Base-by-base conservation (phyloP, 1,140 invertebrate genomes). In the Calycopis cecrops region DNA sequence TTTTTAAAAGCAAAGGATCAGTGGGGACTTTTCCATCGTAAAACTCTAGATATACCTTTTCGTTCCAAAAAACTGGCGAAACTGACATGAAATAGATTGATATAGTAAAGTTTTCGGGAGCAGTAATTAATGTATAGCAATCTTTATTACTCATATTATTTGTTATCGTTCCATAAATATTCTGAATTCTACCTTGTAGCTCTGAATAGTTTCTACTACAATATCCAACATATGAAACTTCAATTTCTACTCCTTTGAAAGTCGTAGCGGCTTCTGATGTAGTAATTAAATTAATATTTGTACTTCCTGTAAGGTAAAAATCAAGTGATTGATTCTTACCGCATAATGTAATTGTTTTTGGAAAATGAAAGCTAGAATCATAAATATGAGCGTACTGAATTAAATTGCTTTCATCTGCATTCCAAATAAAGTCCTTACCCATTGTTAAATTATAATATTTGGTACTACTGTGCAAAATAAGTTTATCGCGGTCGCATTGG, bases 181-280 rank as follows among this genome's bases (percentile, higher is more conserved):
- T 52, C 58, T 71, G 37, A 57, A 96, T 89, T 68, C 93, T 88
- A 7, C 95, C 95, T 70, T 93, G 92, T 0, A 80, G 53, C 4
- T 85, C 88, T 0, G 90, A 91, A 59, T 92, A 95, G 60, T 93
- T 94, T 48, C 91, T 88, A 65, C 91, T 91, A 73, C 94, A 96
- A 47, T 77, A 62, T 6, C 65, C 71, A 21, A 57, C 34, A 17
- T 59, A 63, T 6, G 48, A 40, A 8, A 80, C 55, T 70, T 81
- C 73, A 42, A 87, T 61, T 62, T 83, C 70, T 10, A 85, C 42
- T 3, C 81, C 81, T 66, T 60, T 76, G 50, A 81, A 61, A 8
- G 44, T 55, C 16, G 28, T 21, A 8, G 34, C 35, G 3, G 49
- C 47, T 14, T 76, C 76, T 12, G 73, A 21, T 8, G 72, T 62